Base-by-base conservation (phyloP, 2,797 vertebrate genomes). In the Acipenser ruthenus region DNA sequence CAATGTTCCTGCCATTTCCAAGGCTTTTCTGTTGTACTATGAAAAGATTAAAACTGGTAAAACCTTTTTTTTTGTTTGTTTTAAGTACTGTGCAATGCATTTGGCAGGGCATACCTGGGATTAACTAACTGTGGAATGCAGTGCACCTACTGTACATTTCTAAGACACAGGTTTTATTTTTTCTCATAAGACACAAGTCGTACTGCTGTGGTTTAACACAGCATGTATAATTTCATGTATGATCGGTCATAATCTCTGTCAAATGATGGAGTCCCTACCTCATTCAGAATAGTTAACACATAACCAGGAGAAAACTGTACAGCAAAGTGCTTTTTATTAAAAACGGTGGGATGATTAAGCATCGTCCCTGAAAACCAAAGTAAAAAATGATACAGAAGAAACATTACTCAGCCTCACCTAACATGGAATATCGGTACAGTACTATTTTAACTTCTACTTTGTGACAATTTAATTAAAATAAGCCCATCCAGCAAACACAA, bases 401-500 rank as follows among this genome's bases (percentile, higher is more conserved):
- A 69, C 49, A 70, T 63, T 13, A 70, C 69, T 12, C 75, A 76
- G 76, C 73, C 69, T 69, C 71, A 62, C 69, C 68, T 67, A 81
- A 52, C 60, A 37, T 18, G 60, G 60, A 48, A 62, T 48, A 48
- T 18, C 71, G 67, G 68, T 72, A 37, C 62, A 77, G 66, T 63
- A 65, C 69, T 67, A 79, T 80, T 64, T 74, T 65, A 72, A 76
- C 69, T 78, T 77, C 73, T 79, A 59, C 78, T 78, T 81, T 73
- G 74, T 72, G 76, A 85, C 80, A 86, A 83, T 83, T 84, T 87
- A 86, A 90, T 88, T 86, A 84, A 87, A 70, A 74, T 37, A 77
- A 77, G 74, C 69, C 73, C 72, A 52, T 15, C 18, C 75, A 72
- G 72, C 66, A 82, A 80, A 37, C 3, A 37, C 37, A 83, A 83